Evolutionary conservation across 2,797 vertebrate genomes (phyloP).

Genomic region (Furcifer pardalis): DNA sequence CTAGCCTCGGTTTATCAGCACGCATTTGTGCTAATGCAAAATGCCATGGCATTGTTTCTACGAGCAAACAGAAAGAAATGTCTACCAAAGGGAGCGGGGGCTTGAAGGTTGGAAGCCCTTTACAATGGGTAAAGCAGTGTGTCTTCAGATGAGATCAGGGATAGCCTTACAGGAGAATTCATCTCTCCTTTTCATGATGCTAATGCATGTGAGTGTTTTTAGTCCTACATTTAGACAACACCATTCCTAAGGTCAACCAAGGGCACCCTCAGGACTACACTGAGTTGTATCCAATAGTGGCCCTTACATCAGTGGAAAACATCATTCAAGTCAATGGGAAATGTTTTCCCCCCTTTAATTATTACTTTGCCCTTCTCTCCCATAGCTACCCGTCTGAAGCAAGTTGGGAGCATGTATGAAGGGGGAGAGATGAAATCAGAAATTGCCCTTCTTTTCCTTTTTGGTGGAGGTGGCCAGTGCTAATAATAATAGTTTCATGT

Average conservation of each 20-base stretch:
- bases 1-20: slow-evolving; percentile 56
- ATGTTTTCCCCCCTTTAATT: neutral
- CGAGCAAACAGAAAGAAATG: slow-evolving; percentile 55
- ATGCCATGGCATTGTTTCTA: slow-evolving; percentile 62
- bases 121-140: neutral
- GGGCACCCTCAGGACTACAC: neutral
- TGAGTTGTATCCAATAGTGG: neutral
- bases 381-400: too few relatives aligned
- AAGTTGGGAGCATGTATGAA: too few relatives aligned
- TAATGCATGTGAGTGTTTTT: neutral
- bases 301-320: neutral
- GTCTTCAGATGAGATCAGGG: neutral
- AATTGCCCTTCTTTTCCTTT: too few relatives aligned
- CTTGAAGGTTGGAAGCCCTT: slow-evolving; percentile 15
- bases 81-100: neutral
- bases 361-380: too few relatives aligned
- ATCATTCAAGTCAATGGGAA: neutral
- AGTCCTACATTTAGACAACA: neutral
- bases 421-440: too few relatives aligned
- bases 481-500: too few relatives aligned
- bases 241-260: neutral
- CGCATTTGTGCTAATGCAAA: slow-evolving; percentile 61
- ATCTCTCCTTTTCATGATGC: neutral
- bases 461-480: too few relatives aligned
- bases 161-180: neutral